These are phyloP conservation scores for Lycodopsis pacificus DNA, from an alignment of 2,797 vertebrate species.

Conservation along the genomic window DNA sequence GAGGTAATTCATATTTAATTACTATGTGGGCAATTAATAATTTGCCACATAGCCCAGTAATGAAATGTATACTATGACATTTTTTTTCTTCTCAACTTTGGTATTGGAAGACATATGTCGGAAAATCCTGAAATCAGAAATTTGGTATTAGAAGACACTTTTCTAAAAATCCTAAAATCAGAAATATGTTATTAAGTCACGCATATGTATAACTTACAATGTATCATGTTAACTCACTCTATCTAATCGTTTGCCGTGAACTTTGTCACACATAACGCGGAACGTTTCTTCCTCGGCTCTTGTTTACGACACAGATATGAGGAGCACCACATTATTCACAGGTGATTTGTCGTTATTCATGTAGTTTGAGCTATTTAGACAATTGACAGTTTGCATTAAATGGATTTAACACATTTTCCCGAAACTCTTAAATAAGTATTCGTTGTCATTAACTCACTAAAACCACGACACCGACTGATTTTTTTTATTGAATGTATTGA, in stretches of 20 bases:
- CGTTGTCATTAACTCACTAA: not conserved
- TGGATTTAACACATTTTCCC: rapidly evolving
- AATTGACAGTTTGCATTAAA: rapidly evolving
- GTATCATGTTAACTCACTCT: not conserved
- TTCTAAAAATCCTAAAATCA: not conserved
- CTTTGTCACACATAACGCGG: constrained; percentile 78
- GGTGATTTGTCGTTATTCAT: not conserved
- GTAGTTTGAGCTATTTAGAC: not conserved
- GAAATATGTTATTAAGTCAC: not conserved
- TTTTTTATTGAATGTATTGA: constrained; percentile 12
- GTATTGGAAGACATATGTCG: not conserved
- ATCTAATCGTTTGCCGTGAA: constrained; percentile 52
- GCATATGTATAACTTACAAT: not conserved
- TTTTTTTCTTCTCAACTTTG: not conserved
- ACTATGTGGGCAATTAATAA: too few species aligned
- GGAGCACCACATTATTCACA: constrained; percentile 20
- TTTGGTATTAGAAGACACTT: not conserved
- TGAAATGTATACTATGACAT: not conserved
- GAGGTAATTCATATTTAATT: too few species aligned
- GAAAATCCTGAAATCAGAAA: not conserved
- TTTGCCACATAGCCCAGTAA: too few species aligned
- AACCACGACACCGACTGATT: rapidly evolving
- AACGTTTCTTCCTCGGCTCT: constrained; percentile 63
- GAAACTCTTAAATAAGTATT: rapidly evolving
- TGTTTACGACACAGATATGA: constrained; percentile 40